Conservation (phyloP, 2,888 invertebrate species). For the Mantis religiosa region DNA sequence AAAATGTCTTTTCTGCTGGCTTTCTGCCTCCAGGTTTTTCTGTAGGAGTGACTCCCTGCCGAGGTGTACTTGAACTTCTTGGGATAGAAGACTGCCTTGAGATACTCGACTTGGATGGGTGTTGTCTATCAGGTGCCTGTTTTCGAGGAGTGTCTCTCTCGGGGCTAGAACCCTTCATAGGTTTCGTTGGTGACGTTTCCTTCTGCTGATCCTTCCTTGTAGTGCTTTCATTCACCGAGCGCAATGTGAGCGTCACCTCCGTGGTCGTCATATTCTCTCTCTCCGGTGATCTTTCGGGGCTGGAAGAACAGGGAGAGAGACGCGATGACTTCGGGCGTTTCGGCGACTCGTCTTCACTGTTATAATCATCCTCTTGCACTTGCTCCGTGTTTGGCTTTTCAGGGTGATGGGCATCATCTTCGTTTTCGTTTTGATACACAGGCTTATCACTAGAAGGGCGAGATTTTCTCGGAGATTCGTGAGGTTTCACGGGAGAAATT, state of each 20-base stretch:
- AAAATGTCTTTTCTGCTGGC: not conserved
- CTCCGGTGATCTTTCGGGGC: slow-evolving; percentile 32
- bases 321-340: slow-evolving; percentile 22
- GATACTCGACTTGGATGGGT: not conserved
- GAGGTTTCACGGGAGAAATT: not conserved
- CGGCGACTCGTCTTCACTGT: not conserved
- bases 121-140: not conserved
- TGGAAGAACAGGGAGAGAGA: slow-evolving; percentile 31
- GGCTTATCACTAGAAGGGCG: not conserved
- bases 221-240: not conserved
- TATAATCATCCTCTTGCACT: not conserved
- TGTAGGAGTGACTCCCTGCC: not conserved
- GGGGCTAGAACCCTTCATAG: not conserved
- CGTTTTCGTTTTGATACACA: not conserved
- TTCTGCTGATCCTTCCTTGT: not conserved
- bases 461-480: not conserved
- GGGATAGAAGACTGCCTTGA: not conserved
- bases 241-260: slow-evolving; percentile 3
- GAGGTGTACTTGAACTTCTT: not conserved
- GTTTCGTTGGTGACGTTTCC: not conserved
- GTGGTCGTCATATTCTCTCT: not conserved
- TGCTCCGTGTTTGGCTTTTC: not conserved
- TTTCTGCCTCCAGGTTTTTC: not conserved
- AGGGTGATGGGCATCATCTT: not conserved
- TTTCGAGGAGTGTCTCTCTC: slow-evolving; percentile 10